Base-by-base conservation (phyloP, 1,140 invertebrate species). In the Orius laevigatus region DNA sequence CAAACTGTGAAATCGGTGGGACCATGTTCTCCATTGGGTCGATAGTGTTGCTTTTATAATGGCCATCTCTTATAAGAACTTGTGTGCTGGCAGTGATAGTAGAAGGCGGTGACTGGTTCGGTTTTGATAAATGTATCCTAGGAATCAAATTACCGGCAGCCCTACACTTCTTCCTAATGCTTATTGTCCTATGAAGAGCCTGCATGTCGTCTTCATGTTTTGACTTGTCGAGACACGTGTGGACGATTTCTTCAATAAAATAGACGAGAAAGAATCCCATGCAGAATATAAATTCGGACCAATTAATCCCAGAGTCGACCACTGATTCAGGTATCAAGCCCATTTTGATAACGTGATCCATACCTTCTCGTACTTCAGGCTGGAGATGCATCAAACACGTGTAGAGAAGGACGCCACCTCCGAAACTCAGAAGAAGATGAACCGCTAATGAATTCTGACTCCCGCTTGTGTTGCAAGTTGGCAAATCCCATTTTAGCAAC, bases 321-420 rank as follows among this genome's bases (percentile, higher is more conserved):
- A 57, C 35, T 2, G 33, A 33, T 9, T 53, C 43, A 8, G 61
- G 60, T 10, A 63, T 33, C 3, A 69, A 56, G 2, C 65, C 66
- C 2, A 63, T 61, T 5, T 53, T 41, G 20, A 63, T 52, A 9
- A 70, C 52, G 1, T 52, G 53, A 6, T 66, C 63, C 11, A 75
- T 70, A 50, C 66, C 68, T 46, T 72, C 70, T 32, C 78, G 67
- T 0, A 82, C 75, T 63, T 86, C 83, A 1, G 83, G 82, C 35
- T 84, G 74, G 39, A 87, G 66, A 58, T 87, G 82, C 4, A 84
- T 61, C 57, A 85, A 78, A 14, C 78, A 78, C 2, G 83, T 85
- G 55, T 76, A 81, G 10, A 87, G 62, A 32, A 87, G 68, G 1
- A 87, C 83, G 1, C 84, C 83, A n/a, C 79, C 83, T 9, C 81